These are phyloP conservation scores for Ischnus inquisitorius DNA, from an alignment of 2,888 invertebrate species.

Conservation along the genomic window DNA sequence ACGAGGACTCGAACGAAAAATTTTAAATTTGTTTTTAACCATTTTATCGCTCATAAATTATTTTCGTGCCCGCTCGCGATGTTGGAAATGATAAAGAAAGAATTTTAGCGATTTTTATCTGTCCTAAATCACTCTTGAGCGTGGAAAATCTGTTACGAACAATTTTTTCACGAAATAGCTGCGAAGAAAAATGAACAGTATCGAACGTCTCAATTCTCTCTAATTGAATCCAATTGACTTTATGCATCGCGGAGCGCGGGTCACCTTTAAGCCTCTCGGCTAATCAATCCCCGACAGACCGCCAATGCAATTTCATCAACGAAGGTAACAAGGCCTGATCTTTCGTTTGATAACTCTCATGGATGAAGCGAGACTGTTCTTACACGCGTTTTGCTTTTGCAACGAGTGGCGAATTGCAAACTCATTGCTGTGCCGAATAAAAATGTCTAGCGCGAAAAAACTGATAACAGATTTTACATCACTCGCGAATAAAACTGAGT, in stretches of 20 bases:
- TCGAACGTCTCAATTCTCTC: conserved; percentile 9
- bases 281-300: conserved; percentile 37
- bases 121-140: no score
- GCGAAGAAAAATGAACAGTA: conserved; percentile 19
- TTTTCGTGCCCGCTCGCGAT: no score
- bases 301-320: conserved; percentile 48
- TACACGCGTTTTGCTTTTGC: not conserved
- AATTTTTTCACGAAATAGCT: not conserved
- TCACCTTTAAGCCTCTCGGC: conserved; percentile 44
- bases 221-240: conserved; percentile 61
- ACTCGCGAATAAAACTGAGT: not conserved
- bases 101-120: no score
- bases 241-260: conserved; percentile 13
- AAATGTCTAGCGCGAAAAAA: conserved; percentile 12
- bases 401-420: not conserved
- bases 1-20: no score
- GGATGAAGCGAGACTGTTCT: conserved; percentile 29
- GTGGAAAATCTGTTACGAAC: not conserved
- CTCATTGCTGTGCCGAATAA: not conserved
- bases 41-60: no score
- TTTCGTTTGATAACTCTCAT: not conserved
- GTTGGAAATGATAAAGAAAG: no score
- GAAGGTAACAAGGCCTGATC: conserved; percentile 40
- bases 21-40: no score
- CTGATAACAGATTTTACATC: conserved; percentile 34